Conservation (phyloP, 2,797 vertebrate genomes). For the Aeoliscus strigatus region DNA sequence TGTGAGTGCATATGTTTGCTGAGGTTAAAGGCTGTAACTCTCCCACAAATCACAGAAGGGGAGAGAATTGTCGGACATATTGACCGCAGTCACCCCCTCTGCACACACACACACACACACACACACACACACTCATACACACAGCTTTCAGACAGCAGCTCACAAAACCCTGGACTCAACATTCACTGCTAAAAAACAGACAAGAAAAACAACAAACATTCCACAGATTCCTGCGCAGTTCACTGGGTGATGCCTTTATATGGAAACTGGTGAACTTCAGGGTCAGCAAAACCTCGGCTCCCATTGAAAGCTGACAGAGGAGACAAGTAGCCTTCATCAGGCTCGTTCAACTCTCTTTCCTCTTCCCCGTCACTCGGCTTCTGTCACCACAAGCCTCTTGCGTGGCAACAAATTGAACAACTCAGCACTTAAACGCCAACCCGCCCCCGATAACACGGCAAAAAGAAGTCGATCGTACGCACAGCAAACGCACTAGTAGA, state of each 20-base stretch:
- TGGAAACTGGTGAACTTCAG: constrained; percentile 59
- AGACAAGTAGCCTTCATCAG: background rate
- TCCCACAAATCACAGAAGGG: constrained; percentile 30
- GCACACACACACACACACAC: constrained; percentile 5
- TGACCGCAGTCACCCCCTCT: background rate
- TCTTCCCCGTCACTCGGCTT: constrained; percentile 8
- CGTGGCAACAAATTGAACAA: constrained; percentile 33
- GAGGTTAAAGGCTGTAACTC: constrained; percentile 33
- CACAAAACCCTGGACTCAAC: constrained; percentile 40
- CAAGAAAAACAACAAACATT: constrained; percentile 67
- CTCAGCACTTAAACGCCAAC: constrained; percentile 27
- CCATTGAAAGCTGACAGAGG: too few relatives aligned
- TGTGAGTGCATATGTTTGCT: constrained; percentile 14
- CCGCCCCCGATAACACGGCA: constrained; percentile 7
- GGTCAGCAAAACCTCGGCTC: constrained; percentile 36
- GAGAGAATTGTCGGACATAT: constrained; percentile 3
- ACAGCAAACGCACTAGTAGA: constrained; percentile 24
- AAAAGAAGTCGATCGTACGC: constrained; percentile 9
- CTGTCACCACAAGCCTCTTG: constrained; percentile 12
- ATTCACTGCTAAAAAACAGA: constrained; percentile 30
- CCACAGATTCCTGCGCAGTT: constrained; percentile 64
- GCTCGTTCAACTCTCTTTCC: background rate
- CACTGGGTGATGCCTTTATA: constrained; percentile 73
- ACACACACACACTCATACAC: constrained; percentile 1
- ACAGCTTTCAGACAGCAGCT: constrained; percentile 23